Base-by-base conservation (phyloP, 2,888 invertebrate species). In the Mythimna pallens region DNA sequence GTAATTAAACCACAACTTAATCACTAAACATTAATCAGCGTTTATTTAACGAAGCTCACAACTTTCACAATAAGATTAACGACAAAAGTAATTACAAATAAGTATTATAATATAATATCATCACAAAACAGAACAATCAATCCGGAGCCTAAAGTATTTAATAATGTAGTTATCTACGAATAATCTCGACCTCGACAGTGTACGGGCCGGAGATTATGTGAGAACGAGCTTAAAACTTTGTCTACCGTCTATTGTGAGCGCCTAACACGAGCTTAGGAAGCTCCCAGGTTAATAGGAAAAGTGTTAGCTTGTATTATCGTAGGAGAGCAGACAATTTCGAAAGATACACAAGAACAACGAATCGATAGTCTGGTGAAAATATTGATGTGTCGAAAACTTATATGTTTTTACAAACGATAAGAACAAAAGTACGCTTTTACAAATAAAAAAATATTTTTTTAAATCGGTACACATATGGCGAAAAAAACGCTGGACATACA, bases 181-280 rank as follows among this genome's bases (percentile, higher is more conserved):
- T 83, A 86, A 86, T 78, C 78, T 73, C 58, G 36, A 66, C 70
- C 76, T 65, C 72, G 72, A 65, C 65, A 58, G 58, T 59, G 62
- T 81, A 73, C 50, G 72, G 76, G 74, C 86, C 73, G 62, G 76
- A 84, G 86, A 85, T 84, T 81, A 84, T 74, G 74, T 82, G 73
- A 80, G 76, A 82, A 80, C 68, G 73, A 84, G 86, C 82, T 86
- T 82, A 78, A 86, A 85, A 85, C 85, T 85, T 86, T 77, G 72
- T 76, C 78, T 61, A 73, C 78, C 71, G 73, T 74, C 73, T 79
- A 76, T 73, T 79, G 66, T 71, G 70, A 72, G 69, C 73, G 65
- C 65, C 84, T 76, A 83, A 81, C 85, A 72, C 76, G 61, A 72
- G 78, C 78, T 86, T 72, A 78, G 66, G 55, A 70, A 43, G 69